Evolutionary conservation across 1,140 invertebrate genomes (phyloP).

Genomic region (Stegodyphus mimosarum): DNA sequence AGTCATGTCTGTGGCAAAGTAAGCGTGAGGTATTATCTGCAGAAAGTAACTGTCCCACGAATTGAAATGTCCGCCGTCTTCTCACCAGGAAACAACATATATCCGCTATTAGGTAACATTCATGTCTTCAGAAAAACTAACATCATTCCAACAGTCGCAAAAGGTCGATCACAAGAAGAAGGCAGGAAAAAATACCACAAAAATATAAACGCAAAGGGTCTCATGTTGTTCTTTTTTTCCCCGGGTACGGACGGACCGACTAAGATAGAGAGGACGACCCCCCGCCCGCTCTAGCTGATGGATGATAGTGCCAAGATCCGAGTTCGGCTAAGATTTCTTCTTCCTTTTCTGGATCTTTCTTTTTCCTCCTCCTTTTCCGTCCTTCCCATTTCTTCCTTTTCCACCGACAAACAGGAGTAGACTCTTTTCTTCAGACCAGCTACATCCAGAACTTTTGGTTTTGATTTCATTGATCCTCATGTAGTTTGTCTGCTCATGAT

Average conservation of each 20-base stretch:
- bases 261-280: constrained; percentile 27
- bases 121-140: constrained; percentile 20
- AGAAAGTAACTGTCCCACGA: not conserved
- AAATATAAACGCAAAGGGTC: not conserved
- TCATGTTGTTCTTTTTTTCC: constrained; percentile 1
- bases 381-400: not conserved
- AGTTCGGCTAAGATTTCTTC: constrained; percentile 45
- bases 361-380: not conserved
- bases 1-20: too few relatives aligned
- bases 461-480: too few relatives aligned
- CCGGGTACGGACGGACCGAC: constrained; percentile 7
- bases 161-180: not conserved
- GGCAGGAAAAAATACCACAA: too few relatives aligned
- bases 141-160: not conserved
- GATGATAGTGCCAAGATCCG: constrained; percentile 41
- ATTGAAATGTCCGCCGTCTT: not conserved
- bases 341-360: not conserved
- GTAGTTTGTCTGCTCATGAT: too few relatives aligned
- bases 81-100: constrained; percentile 21
- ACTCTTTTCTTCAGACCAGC: too few relatives aligned
- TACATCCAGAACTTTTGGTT: too few relatives aligned
- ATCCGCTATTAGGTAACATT: constrained; percentile 32
- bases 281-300: constrained; percentile 26
- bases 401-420: too few relatives aligned
- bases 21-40: too few relatives aligned